A percentile compares a stretch with the other conserved stretches of the same genome.
Conservation (phyloP, 1,140 invertebrate species). For the Xylocopa sonorina region DNA sequence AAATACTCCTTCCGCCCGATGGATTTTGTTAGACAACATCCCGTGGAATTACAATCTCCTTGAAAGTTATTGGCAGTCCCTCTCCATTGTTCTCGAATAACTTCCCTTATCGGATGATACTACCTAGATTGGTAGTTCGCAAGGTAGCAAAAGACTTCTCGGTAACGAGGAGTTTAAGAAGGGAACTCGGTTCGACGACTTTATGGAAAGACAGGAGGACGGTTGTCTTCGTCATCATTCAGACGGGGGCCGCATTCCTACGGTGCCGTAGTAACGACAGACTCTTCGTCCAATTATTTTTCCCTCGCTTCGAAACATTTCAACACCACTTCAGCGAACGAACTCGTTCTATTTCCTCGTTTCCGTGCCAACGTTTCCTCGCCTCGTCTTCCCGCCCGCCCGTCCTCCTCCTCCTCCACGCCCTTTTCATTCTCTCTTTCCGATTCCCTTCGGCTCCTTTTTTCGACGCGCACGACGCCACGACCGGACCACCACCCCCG, state of each 20-base stretch:
- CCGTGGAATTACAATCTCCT: conserved; percentile 28
- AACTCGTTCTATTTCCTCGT: conserved; percentile 72
- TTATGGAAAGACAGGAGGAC: conserved; percentile 48
- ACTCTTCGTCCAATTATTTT: conserved; percentile 80
- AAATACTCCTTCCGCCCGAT: neutral
- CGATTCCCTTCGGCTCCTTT: conserved; percentile 27
- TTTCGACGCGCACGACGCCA: conserved; percentile 39
- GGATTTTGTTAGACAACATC: conserved; percentile 17
- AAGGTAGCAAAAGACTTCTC: conserved; percentile 51
- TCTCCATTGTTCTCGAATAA: conserved; percentile 43
- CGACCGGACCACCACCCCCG: conserved; percentile 10
- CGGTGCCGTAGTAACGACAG: conserved; percentile 72
- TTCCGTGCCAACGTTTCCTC: conserved; percentile 61
- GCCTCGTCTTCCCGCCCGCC: conserved; percentile 21
- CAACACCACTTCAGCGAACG: conserved; percentile 74
- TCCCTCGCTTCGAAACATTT: conserved; percentile 77
- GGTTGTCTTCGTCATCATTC: conserved; percentile 52
- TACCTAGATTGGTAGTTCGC: conserved; percentile 33
- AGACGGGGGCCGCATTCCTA: conserved; percentile 61
- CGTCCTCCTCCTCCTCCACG: conserved; percentile 10
- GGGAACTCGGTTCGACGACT: conserved; percentile 51
- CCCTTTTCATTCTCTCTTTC: conserved; percentile 20
- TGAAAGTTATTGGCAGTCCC: conserved; percentile 44
- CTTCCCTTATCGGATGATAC: conserved; percentile 46
- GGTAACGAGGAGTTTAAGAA: conserved; percentile 72